Base-by-base conservation (phyloP, 2,113 vertebrate species). In the Zeus faber region DNA sequence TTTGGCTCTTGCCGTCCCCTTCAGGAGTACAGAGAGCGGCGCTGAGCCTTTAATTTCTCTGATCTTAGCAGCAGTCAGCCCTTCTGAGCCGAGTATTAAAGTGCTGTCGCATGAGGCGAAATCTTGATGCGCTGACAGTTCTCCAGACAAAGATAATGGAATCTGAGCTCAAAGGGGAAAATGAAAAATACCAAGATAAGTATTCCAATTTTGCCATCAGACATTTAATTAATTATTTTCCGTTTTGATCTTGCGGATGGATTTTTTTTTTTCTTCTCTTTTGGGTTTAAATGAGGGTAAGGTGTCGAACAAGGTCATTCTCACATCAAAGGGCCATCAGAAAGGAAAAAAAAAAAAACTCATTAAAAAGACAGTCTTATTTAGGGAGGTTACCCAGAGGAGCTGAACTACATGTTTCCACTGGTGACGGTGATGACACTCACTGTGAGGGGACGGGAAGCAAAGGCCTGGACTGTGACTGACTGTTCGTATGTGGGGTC, bases 181-280 rank as follows among this genome's bases (percentile, higher is more conserved):
- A 83, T 74, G 41, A 74, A 75, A 83, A 77, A 79, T 29, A 59
- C 16, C 16, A 21, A 74, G 77, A 87, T 87, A 84, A 74, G 73
- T 79, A 65, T 82, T 85, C 62, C 75, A 81, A 79, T 84, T 86
- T 84, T 58, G 45, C 58, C 59, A 72, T 80, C 65, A 65, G 58
- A 66, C 47, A 60, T 79, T 82, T 86, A 82, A 87, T 89, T 85
- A 86, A 81, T 82, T n/a, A n/a, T n/a, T n/a, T n/a, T n/a, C n/a
- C n/a, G n/a, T n/a, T n/a, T n/a, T n/a, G n/a, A n/a, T n/a, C n/a
- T n/a, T n/a, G n/a, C n/a, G n/a, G n/a, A n/a, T n/a, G n/a, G n/a
- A n/a, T n/a, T n/a, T n/a, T n/a, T n/a, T n/a, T n/a, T n/a, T n/a
- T n/a, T n/a, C n/a, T n/a, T n/a, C n/a, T n/a, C n/a, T n/a, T 77